These are phyloP conservation scores for Upupa epops DNA, from an alignment of 2,113 vertebrate genomes.

Conservation along the genomic window DNA sequence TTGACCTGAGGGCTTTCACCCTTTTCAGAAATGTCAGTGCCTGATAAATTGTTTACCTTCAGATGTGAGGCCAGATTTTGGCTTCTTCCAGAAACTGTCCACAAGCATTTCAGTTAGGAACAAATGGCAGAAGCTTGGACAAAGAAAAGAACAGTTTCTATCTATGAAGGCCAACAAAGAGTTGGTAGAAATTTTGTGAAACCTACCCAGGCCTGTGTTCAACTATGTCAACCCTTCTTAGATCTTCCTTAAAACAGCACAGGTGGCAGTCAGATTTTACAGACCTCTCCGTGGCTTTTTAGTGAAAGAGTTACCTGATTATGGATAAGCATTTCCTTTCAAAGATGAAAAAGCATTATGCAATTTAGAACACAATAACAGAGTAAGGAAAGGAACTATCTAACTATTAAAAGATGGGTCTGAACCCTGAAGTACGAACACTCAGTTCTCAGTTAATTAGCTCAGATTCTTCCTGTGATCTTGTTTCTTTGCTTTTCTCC, in stretches of 20 bases:
- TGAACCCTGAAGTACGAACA: not conserved
- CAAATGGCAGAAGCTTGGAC: not conserved
- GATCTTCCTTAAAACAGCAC: fast-evolving
- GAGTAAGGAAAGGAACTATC: not conserved
- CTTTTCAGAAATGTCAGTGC: not conserved
- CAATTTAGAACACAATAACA: not conserved
- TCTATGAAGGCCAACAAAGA: fast-evolving
- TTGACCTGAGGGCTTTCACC: not conserved
- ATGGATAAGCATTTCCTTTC: not conserved
- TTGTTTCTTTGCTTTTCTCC: not conserved
- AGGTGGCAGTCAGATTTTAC: not conserved
- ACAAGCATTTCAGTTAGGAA: not conserved
- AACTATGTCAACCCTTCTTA: not conserved
- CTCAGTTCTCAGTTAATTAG: not conserved
- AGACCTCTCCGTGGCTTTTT: not conserved
- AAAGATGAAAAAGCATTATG: not conserved
- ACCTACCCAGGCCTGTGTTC: not conserved
- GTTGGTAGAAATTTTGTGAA: not conserved
- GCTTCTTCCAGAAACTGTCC: not conserved
- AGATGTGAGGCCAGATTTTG: not conserved
- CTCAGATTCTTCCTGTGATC: not conserved
- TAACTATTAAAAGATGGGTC: not conserved
- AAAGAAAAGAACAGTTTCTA: not conserved
- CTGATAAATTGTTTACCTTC: not conserved
- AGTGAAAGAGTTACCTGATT: not conserved